These are phyloP conservation scores for Ploceus nigricollis DNA, from an alignment of 2,113 vertebrate genomes.

Conservation along the genomic window DNA sequence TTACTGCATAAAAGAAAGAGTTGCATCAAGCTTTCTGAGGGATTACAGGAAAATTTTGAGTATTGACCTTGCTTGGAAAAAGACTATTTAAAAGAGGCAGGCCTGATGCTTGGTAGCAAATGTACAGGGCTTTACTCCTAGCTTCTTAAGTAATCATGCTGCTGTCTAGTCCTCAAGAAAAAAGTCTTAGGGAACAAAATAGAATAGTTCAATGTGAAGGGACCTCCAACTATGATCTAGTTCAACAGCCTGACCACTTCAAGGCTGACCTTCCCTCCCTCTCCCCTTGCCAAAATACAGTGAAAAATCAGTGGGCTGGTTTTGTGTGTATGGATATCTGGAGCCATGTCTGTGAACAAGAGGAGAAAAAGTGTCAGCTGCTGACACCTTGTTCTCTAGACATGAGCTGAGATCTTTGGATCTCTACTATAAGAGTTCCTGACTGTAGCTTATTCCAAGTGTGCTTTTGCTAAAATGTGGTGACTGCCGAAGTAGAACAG, in stretches of 20 bases:
- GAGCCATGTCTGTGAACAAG: background rate
- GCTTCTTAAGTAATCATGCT: background rate
- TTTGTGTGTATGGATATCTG: background rate
- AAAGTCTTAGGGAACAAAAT: background rate
- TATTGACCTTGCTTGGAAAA: background rate
- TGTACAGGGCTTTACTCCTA: background rate
- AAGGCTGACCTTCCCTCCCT: background rate
- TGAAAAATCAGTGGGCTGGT: background rate
- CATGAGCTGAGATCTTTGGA: background rate
- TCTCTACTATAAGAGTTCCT: background rate
- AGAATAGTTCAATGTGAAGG: background rate
- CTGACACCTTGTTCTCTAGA: background rate
- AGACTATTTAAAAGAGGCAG: background rate
- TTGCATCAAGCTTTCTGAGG: background rate
- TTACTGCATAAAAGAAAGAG: background rate
- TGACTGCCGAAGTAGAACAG: background rate
- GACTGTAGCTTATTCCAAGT: background rate
- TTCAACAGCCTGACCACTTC: background rate
- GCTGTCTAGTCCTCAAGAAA: background rate
- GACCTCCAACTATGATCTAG: background rate
- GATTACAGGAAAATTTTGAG: background rate
- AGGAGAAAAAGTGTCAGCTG: background rate
- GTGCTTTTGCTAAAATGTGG: background rate
- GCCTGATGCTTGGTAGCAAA: background rate
- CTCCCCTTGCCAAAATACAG: background rate